Evolutionary conservation across 2,888 invertebrate species (phyloP).

Genomic region (Yponomeuta malinellus): DNA sequence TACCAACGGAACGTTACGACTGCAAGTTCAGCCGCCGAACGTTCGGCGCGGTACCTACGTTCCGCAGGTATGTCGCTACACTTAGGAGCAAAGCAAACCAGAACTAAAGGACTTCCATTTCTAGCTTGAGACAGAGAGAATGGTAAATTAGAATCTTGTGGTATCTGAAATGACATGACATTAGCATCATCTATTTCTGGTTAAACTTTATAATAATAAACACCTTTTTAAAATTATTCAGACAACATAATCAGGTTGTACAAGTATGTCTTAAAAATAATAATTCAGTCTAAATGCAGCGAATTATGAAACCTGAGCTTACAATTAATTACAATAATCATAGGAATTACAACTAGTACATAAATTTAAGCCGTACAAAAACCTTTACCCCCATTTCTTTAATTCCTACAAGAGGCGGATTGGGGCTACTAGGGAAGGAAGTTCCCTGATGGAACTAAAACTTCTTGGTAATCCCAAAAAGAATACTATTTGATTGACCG

Average conservation of each 20-base stretch:
- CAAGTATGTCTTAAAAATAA: background rate
- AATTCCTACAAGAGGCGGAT: background rate
- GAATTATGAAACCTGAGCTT: background rate
- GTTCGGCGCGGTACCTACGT: too few species aligned
- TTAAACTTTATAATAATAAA: background rate
- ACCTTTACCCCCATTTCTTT: background rate
- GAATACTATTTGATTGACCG: too few species aligned
- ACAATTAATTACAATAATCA: background rate
- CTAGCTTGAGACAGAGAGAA: too few species aligned
- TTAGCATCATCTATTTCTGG: background rate
- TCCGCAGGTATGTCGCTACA: too few species aligned
- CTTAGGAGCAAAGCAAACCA: background rate
- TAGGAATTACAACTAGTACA: slow-evolving; percentile 1
- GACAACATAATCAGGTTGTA: background rate
- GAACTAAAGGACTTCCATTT: background rate
- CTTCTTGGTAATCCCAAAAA: too few species aligned
- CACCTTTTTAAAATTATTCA: background rate
- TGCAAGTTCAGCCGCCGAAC: too few species aligned
- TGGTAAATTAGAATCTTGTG: too few species aligned
- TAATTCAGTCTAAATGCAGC: background rate
- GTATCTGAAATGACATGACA: too few species aligned
- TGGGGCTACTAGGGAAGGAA: too few species aligned
- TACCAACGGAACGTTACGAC: too few species aligned
- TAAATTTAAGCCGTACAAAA: background rate
- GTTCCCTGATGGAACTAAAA: too few species aligned